phyloP scores from a whole-genome alignment of 1,140 invertebrate genomes.

The Sipha flava region DNA sequence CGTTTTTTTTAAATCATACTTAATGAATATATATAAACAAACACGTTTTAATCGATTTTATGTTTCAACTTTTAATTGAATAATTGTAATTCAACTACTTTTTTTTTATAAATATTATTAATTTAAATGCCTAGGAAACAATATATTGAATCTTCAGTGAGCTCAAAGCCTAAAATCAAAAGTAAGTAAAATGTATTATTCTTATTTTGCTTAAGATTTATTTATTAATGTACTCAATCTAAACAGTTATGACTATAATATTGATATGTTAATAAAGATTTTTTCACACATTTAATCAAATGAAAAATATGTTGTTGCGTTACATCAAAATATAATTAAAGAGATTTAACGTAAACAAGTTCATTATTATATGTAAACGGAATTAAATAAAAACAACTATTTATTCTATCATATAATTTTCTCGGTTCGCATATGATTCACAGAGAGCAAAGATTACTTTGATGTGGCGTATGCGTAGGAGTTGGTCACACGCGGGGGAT shows the following conservation, averaged over 20 bases:
- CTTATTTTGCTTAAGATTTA: not conserved
- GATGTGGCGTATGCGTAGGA: not conserved
- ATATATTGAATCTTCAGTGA: too few species aligned
- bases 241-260: not conserved
- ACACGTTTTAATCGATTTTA: not conserved
- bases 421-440: not conserved
- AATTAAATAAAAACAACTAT: not conserved
- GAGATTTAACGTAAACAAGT: not conserved
- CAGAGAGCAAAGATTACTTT: not conserved
- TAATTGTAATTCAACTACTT: too few species aligned
- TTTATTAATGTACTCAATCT: too few species aligned
- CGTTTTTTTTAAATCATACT: not conserved
- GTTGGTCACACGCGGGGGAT: constrained; percentile 14
- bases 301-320: not conserved
- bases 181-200: too few species aligned
- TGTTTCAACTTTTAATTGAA: not conserved
- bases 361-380: not conserved
- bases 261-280: not conserved
- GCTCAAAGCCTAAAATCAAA: too few species aligned
- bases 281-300: not conserved
- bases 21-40: not conserved
- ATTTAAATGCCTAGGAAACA: too few species aligned
- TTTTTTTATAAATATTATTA: too few species aligned
- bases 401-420: not conserved
- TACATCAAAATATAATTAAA: not conserved